These are phyloP conservation scores for Heterocephalus glaber DNA, from an alignment of 2,113 vertebrate species.

Conservation along the genomic window DNA sequence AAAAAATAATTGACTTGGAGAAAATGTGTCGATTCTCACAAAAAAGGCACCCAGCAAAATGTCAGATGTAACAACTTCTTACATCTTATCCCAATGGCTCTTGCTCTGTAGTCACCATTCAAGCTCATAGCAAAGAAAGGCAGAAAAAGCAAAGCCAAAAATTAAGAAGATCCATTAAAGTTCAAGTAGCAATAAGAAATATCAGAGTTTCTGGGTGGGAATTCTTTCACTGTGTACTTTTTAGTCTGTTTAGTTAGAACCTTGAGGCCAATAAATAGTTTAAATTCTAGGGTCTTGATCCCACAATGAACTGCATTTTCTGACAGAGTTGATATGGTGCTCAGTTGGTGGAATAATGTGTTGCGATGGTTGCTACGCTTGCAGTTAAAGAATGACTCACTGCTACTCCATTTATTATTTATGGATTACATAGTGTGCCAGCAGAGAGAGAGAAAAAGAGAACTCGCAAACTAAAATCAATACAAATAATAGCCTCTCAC, in stretches of 20 bases:
- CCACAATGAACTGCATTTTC: conserved; percentile 55
- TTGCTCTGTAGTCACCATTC: not conserved
- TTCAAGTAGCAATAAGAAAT: not conserved
- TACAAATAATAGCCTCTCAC: conserved; percentile 83
- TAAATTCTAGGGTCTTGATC: not conserved
- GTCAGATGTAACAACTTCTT: not conserved
- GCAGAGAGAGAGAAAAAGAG: conserved; percentile 68
- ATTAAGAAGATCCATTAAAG: not conserved
- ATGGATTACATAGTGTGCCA: conserved; percentile 77
- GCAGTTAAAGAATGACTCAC: conserved; percentile 70
- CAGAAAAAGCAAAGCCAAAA: not conserved
- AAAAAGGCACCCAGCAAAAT: not conserved
- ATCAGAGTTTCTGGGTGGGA: not conserved
- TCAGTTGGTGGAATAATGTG: conserved; percentile 65
- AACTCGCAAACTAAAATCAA: conserved; percentile 84
- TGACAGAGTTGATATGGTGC: not conserved
- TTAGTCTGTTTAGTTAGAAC: not conserved
- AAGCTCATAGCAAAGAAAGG: not conserved
- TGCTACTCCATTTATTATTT: conserved; percentile 82
- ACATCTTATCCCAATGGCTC: not conserved
- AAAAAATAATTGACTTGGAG: not conserved
- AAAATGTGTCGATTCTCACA: not conserved
- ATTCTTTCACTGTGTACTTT: not conserved
- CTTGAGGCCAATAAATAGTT: not conserved
- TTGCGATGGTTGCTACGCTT: conserved; percentile 67